Conservation (phyloP, 2,888 invertebrate species). For the Cryptocephalus moraei region DNA sequence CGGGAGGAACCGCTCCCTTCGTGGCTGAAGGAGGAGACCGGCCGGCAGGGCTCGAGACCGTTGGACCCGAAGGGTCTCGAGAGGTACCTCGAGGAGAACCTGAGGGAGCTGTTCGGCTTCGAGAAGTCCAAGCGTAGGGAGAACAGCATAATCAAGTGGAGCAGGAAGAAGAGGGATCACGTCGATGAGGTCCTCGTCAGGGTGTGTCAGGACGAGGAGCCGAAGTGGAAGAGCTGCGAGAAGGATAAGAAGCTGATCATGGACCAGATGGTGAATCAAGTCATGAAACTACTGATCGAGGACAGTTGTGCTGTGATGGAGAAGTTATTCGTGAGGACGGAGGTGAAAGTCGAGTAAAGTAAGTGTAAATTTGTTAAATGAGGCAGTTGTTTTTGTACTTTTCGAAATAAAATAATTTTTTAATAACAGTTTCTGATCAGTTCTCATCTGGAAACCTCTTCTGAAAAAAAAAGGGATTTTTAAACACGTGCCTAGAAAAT, state of each 20-base stretch:
- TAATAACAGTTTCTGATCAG: too few relatives aligned
- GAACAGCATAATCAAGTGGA: conserved; percentile 50
- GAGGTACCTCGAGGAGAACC: conserved; percentile 42
- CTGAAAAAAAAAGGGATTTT: too few relatives aligned
- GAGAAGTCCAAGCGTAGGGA: conserved; percentile 43
- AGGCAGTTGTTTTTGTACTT: too few relatives aligned
- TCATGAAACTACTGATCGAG: conserved; percentile 44
- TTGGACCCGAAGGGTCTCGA: conserved; percentile 41
- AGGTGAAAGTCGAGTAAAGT: too few relatives aligned
- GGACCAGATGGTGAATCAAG: conserved; percentile 47
- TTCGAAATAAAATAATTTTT: too few relatives aligned
- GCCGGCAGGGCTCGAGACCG: conserved; percentile 36
- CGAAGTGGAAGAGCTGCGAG: conserved; percentile 64
- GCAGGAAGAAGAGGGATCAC: conserved; percentile 54
- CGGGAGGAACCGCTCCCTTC: conserved; percentile 37
- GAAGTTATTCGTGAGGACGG: conserved; percentile 2
- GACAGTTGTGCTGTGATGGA: conserved; percentile 36
- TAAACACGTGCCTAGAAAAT: too few relatives aligned
- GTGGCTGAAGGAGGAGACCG: conserved; percentile 40
- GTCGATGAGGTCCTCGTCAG: conserved; percentile 62
- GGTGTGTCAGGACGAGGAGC: conserved; percentile 61
- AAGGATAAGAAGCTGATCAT: conserved; percentile 60
- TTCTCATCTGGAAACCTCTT: too few relatives aligned
- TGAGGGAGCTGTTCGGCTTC: conserved; percentile 44
- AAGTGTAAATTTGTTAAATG: too few relatives aligned